phyloP scores from a whole-genome alignment of 2,113 vertebrate species.

The Malurus alboscapulatus region DNA sequence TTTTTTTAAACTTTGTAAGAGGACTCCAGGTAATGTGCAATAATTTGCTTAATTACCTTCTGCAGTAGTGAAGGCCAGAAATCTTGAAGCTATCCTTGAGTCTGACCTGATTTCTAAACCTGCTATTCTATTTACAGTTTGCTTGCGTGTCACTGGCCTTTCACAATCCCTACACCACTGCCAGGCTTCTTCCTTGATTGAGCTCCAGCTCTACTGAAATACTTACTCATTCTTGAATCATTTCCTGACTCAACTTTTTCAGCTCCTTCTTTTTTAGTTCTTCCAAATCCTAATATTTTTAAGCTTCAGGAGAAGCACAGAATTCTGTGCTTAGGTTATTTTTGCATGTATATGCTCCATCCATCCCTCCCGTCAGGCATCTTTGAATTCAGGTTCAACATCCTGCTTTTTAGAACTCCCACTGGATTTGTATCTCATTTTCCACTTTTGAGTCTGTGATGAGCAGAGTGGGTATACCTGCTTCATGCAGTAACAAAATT shows the following conservation, averaged over 20 bases:
- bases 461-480: background rate
- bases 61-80: background rate
- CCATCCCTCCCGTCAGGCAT: background rate
- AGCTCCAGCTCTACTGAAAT: background rate
- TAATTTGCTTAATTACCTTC: background rate
- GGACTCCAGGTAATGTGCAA: background rate
- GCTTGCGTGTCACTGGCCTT: background rate
- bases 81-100: background rate
- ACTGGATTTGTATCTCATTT: background rate
- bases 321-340: background rate
- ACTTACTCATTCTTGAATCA: background rate
- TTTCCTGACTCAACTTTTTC: background rate
- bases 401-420: background rate
- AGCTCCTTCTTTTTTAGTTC: background rate
- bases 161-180: background rate
- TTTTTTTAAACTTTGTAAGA: background rate
- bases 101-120: background rate
- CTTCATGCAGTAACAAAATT: background rate
- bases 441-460: background rate
- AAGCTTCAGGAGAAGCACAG: background rate
- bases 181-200: background rate
- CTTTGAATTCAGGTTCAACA: background rate
- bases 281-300: background rate
- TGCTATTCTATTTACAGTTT: background rate
- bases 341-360: background rate